These are phyloP conservation scores for Hypothenemus hampei DNA, from an alignment of 1,140 invertebrate species.

Conservation along the genomic window DNA sequence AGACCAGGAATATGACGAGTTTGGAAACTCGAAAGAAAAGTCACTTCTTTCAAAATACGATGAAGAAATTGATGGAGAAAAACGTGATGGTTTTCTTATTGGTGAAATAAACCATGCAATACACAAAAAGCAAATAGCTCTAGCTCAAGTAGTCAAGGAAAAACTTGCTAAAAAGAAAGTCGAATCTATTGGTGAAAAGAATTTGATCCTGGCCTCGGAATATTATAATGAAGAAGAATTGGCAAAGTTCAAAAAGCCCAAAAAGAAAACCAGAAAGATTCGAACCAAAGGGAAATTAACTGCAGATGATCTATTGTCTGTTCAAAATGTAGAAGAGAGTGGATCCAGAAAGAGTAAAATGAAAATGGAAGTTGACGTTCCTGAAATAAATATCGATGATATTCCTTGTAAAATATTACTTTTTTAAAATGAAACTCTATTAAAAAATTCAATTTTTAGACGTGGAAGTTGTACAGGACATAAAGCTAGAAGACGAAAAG, in stretches of 20 bases:
- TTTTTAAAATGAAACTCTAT: not conserved
- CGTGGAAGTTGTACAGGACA: slow-evolving; percentile 43
- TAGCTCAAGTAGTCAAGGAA: slow-evolving; percentile 52
- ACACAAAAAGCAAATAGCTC: slow-evolving; percentile 48
- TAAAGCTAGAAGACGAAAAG: slow-evolving; percentile 66
- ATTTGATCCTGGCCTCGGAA: slow-evolving; percentile 74
- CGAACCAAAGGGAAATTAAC: slow-evolving; percentile 53
- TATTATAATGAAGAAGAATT: slow-evolving; percentile 84
- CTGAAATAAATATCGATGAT: slow-evolving; percentile 49
- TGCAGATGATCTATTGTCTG: slow-evolving; percentile 54
- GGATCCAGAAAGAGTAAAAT: slow-evolving; percentile 48
- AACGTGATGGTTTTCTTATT: slow-evolving; percentile 74
- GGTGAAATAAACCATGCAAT: slow-evolving; percentile 56
- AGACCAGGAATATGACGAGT: slow-evolving; percentile 78
- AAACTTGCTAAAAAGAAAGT: slow-evolving; percentile 63
- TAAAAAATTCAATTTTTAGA: slow-evolving; percentile 15
- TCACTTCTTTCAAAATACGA: slow-evolving; percentile 88
- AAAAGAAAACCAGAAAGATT: slow-evolving; percentile 73
- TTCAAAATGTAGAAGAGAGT: slow-evolving; percentile 48
- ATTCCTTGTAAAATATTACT: slow-evolving; percentile 44
- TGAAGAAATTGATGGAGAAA: slow-evolving; percentile 84
- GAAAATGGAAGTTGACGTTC: slow-evolving; percentile 36
- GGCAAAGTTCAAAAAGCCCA: slow-evolving; percentile 85
- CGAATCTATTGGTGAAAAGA: slow-evolving; percentile 64
- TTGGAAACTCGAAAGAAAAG: slow-evolving; percentile 66